Percentiles rank a stretch among this genome's conserved stretches.
phyloP scores from a whole-genome alignment of 2,888 invertebrate species.

The Calephelis perditalis region DNA sequence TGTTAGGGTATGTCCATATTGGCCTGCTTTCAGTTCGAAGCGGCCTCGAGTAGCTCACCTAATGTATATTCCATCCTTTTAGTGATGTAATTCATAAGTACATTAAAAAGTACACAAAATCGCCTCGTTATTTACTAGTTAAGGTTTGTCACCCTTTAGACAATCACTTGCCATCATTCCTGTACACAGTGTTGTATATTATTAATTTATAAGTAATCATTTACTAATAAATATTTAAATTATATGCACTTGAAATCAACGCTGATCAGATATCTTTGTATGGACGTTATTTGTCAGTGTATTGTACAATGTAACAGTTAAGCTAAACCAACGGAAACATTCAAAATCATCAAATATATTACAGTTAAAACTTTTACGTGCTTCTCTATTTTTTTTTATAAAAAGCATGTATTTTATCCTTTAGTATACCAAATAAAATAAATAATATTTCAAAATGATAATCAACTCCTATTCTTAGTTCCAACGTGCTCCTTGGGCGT shows the following conservation, averaged over 20 bases:
- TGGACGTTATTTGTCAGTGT: not conserved
- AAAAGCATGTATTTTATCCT: no score
- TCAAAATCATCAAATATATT: not conserved
- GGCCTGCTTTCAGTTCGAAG: constrained; percentile 41
- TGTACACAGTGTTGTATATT: constrained; percentile 62
- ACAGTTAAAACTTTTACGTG: no score
- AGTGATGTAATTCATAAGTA: constrained; percentile 68
- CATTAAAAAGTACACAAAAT: constrained; percentile 67
- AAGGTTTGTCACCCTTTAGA: constrained; percentile 54
- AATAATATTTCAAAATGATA: no score
- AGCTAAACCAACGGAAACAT: not conserved
- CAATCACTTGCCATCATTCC: constrained; percentile 64
- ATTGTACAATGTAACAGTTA: not conserved
- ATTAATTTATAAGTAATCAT: constrained; percentile 54
- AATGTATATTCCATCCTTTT: constrained; percentile 78
- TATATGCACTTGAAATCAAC: constrained; percentile 59
- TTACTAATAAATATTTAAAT: constrained; percentile 46
- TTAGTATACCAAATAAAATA: no score
- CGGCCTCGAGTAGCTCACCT: constrained; percentile 63
- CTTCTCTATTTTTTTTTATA: no score
- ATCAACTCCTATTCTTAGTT: no score
- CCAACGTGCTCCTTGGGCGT: no score
- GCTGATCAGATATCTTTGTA: constrained; percentile 39
- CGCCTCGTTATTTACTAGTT: constrained; percentile 63
- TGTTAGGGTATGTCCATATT: constrained; percentile 51